These are phyloP conservation scores for Drosophila carrolli DNA, from an alignment of 1,140 invertebrate species.

Conservation along the genomic window DNA sequence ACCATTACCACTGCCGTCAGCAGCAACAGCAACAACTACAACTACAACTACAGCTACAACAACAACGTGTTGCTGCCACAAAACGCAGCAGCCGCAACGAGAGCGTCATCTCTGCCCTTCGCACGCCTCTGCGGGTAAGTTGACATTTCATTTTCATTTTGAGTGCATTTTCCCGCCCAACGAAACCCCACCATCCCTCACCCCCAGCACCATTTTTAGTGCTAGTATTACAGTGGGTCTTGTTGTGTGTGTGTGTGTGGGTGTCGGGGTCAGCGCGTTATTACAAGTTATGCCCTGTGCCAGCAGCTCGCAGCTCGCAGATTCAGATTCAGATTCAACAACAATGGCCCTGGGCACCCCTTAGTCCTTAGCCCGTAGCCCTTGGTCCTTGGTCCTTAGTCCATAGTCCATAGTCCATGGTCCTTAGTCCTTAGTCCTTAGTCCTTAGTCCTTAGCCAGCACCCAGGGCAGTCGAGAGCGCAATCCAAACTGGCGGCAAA, in stretches of 20 bases:
- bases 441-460: too few species aligned
- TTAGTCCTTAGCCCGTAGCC: too few species aligned
- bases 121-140: slow-evolving; percentile 69
- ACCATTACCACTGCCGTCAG: background rate
- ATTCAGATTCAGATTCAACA: slow-evolving; percentile 28
- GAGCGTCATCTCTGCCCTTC: slow-evolving; percentile 54
- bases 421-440: too few species aligned
- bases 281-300: slow-evolving; percentile 71
- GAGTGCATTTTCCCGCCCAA: slow-evolving; percentile 56
- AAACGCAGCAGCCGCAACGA: slow-evolving; percentile 28
- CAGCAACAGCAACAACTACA: slow-evolving; percentile 8
- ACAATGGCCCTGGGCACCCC: slow-evolving; percentile 19
- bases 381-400: too few species aligned
- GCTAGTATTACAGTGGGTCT: background rate
- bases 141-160: slow-evolving; percentile 73
- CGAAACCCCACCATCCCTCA: slow-evolving; percentile 1
- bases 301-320: slow-evolving; percentile 1
- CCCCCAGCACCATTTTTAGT: slow-evolving; percentile 8
- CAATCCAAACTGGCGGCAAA: slow-evolving; percentile 17
- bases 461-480: too few species aligned
- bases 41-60: slow-evolving; percentile 17
- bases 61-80: slow-evolving; percentile 49
- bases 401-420: too few species aligned
- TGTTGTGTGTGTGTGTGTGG: background rate
- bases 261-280: slow-evolving; percentile 66